Percentiles rank a stretch among this genome's conserved stretches.
Evolutionary conservation across 2,888 invertebrate species (phyloP).

Genomic region (Arge pagana): DNA sequence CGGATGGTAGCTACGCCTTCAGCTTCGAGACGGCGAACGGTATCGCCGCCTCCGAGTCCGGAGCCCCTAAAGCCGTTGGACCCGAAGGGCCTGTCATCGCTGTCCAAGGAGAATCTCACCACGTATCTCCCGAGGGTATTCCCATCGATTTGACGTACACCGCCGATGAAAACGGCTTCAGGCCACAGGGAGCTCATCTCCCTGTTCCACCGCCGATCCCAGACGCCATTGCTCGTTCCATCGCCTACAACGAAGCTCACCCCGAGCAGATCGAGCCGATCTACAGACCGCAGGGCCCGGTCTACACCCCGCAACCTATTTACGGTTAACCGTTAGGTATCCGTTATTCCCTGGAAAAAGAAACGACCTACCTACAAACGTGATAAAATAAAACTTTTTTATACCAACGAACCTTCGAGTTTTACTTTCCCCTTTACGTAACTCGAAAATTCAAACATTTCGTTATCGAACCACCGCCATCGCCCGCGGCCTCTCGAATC

Average conservation of each 20-base stretch:
- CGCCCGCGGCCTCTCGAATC: too few species aligned
- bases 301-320: not conserved
- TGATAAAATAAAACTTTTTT: not conserved
- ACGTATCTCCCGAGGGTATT: not conserved
- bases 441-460: not conserved
- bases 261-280: constrained; percentile 5
- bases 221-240: not conserved
- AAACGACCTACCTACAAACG: not conserved
- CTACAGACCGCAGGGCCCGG: too few species aligned
- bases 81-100: not conserved
- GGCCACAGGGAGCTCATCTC: not conserved
- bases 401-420: not conserved
- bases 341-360: not conserved
- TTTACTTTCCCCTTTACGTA: not conserved
- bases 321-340: constrained; percentile 2
- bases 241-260: constrained; percentile 13
- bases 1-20: not conserved
- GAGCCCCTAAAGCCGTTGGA: not conserved
- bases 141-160: not conserved
- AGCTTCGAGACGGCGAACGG: not conserved
- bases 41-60: not conserved
- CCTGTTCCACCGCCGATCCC: not conserved
- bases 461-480: too few species aligned
- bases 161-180: not conserved
- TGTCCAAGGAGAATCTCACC: not conserved